phyloP scores from a whole-genome alignment of 1,140 invertebrate genomes.

The Ctenoplectra terminalis region DNA sequence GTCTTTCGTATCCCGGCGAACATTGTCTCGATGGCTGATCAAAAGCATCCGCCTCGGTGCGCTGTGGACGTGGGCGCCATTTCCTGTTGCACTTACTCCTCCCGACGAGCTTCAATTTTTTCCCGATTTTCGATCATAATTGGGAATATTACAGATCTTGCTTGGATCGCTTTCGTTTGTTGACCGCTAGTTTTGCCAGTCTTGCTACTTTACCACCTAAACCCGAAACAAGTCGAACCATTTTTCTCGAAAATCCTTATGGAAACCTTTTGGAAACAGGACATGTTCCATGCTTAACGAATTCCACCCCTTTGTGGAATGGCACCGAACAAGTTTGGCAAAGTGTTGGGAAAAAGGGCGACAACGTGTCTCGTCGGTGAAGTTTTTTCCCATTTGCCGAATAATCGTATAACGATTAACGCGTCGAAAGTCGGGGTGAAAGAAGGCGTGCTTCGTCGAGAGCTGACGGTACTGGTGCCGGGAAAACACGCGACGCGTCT shows the following conservation, averaged over 20 bases:
- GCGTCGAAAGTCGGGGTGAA: neutral
- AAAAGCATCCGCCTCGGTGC: neutral
- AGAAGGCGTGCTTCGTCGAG: neutral
- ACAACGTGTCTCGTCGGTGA: neutral
- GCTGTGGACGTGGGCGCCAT: conserved; percentile 9
- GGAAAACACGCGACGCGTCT: conserved; percentile 20
- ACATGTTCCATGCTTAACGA: too few relatives aligned
- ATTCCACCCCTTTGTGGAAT: too few relatives aligned
- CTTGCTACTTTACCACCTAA: too few relatives aligned
- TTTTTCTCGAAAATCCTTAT: neutral
- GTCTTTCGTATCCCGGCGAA: conserved; percentile 20
- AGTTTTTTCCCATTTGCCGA: neutral
- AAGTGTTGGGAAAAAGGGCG: neutral
- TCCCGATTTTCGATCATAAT: neutral
- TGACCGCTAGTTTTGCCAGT: too few relatives aligned
- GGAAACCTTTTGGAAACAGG: too few relatives aligned
- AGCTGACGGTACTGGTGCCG: neutral
- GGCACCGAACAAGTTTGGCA: neutral
- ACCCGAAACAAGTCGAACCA: neutral
- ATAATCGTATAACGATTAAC: conserved; percentile 43
- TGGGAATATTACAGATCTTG: neutral
- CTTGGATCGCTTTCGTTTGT: neutral
- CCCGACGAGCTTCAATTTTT: neutral
- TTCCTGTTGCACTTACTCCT: neutral
- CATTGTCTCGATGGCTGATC: conserved; percentile 10